Evolutionary conservation across 2,797 vertebrate species (phyloP).

Genomic region (Diplodus sargus): DNA sequence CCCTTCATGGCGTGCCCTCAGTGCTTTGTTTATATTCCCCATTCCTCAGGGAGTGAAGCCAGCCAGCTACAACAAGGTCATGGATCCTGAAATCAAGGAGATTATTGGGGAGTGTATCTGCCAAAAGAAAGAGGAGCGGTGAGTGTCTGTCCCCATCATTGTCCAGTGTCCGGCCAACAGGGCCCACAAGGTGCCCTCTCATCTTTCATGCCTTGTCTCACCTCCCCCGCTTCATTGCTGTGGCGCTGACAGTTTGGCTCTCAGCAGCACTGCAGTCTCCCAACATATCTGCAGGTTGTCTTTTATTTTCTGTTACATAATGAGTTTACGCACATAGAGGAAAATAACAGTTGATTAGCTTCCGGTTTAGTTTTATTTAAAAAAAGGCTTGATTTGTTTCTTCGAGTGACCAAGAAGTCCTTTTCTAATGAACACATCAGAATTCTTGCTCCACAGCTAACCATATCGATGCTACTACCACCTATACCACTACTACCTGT

Average conservation of each 20-base stretch:
- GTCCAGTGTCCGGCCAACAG: conserved; percentile 31
- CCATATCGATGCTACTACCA: background rate
- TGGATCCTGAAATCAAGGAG: conserved; percentile 98
- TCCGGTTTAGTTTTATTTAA: conserved; percentile 20
- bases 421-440: conserved; percentile 1
- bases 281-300: conserved; percentile 57
- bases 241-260: conserved; percentile 56
- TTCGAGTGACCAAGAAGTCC: conserved; percentile 15
- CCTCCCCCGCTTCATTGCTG: conserved; percentile 38
- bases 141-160: conserved; percentile 73
- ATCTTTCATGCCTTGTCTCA: conserved; percentile 42
- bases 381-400: conserved; percentile 15
- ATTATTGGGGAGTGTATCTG: conserved; percentile 99
- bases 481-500: no score
- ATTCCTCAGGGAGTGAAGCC: conserved; percentile 94
- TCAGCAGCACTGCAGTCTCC: conserved; percentile 57
- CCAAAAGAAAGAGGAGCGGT: conserved; percentile 99
- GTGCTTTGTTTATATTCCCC: conserved; percentile 53
- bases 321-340: conserved; percentile 46
- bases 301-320: conserved; percentile 59
- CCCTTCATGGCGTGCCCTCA: conserved; percentile 27
- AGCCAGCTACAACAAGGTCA: conserved; percentile 97
- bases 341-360: conserved; percentile 42
- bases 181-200: conserved; percentile 54
- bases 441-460: background rate